Base-by-base conservation (phyloP, 2,797 vertebrate species). In the Borostomias antarcticus region DNA sequence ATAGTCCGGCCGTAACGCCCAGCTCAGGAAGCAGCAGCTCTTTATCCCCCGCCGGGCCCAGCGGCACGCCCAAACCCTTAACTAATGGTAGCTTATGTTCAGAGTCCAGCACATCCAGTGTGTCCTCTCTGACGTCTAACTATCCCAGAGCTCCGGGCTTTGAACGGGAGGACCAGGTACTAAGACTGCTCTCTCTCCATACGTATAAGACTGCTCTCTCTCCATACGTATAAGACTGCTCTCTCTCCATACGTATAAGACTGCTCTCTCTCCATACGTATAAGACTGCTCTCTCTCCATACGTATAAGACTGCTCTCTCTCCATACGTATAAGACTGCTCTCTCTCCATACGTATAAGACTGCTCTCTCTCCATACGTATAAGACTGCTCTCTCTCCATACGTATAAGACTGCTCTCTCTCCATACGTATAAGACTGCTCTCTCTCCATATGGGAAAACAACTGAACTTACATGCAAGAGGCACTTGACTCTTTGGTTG, bases 121-220 rank as follows among this genome's bases (percentile, higher is more conserved):
- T 94, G 82, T 91, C 92, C 68, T 92, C 93, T 88, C 91, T 92
- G 79, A 92, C 84, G 78, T 89, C 89, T 91, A 91, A 90, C 89
- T 95, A 94, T 92, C 92, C 93, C 54, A 94, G 91, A 93, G 94
- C 93, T 83, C 94, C 94, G 73, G 94, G 93, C 84, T 95, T 93
- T 93, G 94, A 95, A 89, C 92, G 93, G 79, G 93, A 93, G 86
- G 94, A 95, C 88, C 93, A 94, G 93, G 93, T 95, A 94, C 79
- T 29, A 85, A 77, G 82, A 89, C 72, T 68, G 67, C 75, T 86
- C 79, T 89, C 70, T 65, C 50, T 62, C 64, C n/a, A n/a, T n/a
- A n/a, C n/a, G n/a, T n/a, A n/a, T n/a, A n/a, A n/a, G n/a, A n/a
- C n/a, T n/a, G n/a, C 66, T 73, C 48, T 56, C 69, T 66, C 51